These are phyloP conservation scores for Ladona fulva DNA, from an alignment of 1,140 invertebrate genomes.

Conservation along the genomic window DNA sequence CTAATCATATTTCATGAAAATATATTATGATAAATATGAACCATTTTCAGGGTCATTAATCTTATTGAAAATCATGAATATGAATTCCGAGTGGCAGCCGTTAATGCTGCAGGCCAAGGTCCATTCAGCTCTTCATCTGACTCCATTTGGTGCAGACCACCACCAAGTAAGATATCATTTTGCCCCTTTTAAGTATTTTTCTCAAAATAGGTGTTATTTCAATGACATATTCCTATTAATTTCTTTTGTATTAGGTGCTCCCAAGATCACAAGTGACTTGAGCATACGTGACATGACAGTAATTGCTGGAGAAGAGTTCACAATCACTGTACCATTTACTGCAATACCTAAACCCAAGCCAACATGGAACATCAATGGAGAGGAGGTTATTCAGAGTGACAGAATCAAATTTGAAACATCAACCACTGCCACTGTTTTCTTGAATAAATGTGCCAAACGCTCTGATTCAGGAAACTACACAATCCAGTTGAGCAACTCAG, in stretches of 20 bases:
- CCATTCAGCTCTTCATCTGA: constrained; percentile 85
- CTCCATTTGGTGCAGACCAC: constrained; percentile 75
- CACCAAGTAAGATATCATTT: constrained; percentile 52
- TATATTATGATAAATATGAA: too few species aligned
- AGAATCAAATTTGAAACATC: constrained; percentile 81
- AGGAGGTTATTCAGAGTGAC: constrained; percentile 68
- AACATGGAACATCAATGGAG: constrained; percentile 78
- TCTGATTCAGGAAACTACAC: constrained; percentile 87
- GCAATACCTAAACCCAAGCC: constrained; percentile 84
- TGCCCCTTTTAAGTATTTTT: neutral
- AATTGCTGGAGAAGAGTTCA: constrained; percentile 91
- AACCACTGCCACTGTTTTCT: constrained; percentile 69
- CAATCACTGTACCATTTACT: constrained; percentile 85
- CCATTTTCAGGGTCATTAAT: constrained; percentile 58
- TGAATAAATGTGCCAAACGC: constrained; percentile 80
- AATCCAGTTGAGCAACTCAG: constrained; percentile 76
- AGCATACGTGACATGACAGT: constrained; percentile 90
- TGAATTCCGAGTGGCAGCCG: constrained; percentile 91
- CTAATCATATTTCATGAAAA: too few species aligned
- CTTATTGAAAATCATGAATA: constrained; percentile 93
- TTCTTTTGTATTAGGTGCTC: constrained; percentile 44
- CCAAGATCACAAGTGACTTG: constrained; percentile 87
- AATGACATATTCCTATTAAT: constrained; percentile 22
- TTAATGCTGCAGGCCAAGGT: constrained; percentile 93
- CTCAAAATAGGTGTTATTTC: neutral